Evolutionary conservation across 2,797 vertebrate genomes (phyloP).

Genomic region (Eremophila alpestris): DNA sequence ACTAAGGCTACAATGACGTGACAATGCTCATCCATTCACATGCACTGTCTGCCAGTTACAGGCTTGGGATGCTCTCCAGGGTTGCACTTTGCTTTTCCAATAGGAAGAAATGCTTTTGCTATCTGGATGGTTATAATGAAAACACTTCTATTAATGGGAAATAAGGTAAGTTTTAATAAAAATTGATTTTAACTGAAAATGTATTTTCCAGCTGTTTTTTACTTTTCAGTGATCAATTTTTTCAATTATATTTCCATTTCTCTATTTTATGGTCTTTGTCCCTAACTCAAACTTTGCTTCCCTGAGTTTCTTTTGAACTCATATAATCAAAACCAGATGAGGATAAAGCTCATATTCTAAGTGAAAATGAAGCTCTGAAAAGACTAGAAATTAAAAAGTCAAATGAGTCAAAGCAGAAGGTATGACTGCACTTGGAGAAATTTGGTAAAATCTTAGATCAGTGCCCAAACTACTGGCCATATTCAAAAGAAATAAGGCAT

Average conservation of each 20-base stretch:
- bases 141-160: not conserved
- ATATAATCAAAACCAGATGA: not conserved
- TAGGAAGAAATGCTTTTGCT: not conserved
- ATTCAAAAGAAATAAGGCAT: not conserved
- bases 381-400: not conserved
- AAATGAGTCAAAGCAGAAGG: not conserved
- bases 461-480: not conserved
- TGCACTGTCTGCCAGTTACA: not conserved
- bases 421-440: not conserved
- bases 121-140: not conserved
- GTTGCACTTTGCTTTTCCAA: not conserved
- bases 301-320: not conserved
- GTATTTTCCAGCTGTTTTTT: not conserved
- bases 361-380: not conserved
- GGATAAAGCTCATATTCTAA: not conserved
- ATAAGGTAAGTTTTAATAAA: not conserved
- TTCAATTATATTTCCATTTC: not conserved
- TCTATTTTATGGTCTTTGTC: not conserved
- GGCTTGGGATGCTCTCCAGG: not conserved
- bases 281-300: not conserved
- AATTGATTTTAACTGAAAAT: not conserved
- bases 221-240: not conserved
- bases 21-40: not conserved
- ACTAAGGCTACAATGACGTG: not conserved
- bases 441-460: not conserved